A percentile compares a stretch with the other conserved stretches of the same genome.
phyloP scores from a whole-genome alignment of 1,140 invertebrate genomes.

The Hestina assimilis region DNA sequence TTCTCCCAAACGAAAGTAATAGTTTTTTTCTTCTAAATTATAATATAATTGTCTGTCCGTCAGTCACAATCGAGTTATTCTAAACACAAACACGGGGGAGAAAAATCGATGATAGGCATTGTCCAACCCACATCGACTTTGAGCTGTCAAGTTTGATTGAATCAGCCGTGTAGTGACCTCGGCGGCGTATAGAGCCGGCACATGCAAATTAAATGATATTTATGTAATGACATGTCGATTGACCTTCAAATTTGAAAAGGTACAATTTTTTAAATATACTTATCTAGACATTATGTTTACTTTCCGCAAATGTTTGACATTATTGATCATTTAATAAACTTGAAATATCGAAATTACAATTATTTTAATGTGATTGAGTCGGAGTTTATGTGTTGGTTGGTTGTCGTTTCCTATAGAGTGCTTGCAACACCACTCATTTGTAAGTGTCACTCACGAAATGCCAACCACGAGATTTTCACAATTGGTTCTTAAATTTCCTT shows the following conservation, averaged over 20 bases:
- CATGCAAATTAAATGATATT: neutral
- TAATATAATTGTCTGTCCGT: conserved; percentile 13
- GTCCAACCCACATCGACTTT: conserved; percentile 73
- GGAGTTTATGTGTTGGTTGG: neutral
- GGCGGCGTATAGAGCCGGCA: neutral
- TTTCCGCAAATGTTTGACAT: no score
- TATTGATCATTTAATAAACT: no score
- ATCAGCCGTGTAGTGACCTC: conserved; percentile 39
- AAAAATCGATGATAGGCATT: conserved; percentile 71
- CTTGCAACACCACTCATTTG: no score
- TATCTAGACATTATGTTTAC: no score
- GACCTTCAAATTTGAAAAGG: no score
- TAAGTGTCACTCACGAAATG: no score
- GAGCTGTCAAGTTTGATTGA: conserved; percentile 74
- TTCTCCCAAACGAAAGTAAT: no score
- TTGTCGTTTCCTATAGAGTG: neutral
- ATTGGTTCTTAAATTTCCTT: no score
- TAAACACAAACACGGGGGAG: conserved; percentile 48
- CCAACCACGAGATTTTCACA: no score
- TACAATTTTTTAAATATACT: no score
- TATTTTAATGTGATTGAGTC: neutral
- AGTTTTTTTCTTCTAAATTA: no score
- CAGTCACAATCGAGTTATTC: conserved; percentile 38
- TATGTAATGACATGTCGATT: no score
- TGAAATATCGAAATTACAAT: neutral